A percentile compares a stretch with the other conserved stretches of the same genome.
Conservation (phyloP, 2,888 invertebrate genomes). For the Notodonta ziczac region DNA sequence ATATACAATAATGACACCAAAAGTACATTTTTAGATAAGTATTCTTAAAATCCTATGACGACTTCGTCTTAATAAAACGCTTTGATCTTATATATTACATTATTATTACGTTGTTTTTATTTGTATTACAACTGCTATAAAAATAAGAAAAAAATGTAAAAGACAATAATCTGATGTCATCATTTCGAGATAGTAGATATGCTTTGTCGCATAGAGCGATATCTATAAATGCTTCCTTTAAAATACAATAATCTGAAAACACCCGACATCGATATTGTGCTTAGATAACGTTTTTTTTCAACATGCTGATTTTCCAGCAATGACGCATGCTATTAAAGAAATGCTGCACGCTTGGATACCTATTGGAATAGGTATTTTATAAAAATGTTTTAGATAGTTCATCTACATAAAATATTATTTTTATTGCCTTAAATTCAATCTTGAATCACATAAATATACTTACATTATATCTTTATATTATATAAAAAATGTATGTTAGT, state of each 20-base stretch:
- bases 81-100: background rate
- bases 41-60: background rate
- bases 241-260: background rate
- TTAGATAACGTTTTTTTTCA: background rate
- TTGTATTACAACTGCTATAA: conserved; percentile 47
- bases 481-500: background rate
- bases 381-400: no score
- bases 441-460: background rate
- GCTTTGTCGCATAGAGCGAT: no score
- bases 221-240: background rate
- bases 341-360: background rate
- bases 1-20: conserved; percentile 44
- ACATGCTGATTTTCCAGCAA: background rate
- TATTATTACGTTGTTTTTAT: conserved; percentile 25
- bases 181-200: no score
- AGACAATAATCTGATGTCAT: conserved; percentile 3
- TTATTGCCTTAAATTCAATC: background rate
- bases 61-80: background rate
- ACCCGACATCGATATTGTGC: background rate
- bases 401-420: background rate
- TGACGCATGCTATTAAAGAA: background rate
- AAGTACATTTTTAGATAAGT: conserved; percentile 24
- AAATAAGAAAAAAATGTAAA: conserved; percentile 32
- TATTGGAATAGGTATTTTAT: no score
- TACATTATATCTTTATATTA: background rate